Evolutionary conservation across 2,113 vertebrate species (phyloP), one percentile per base, ranked within the genome.

Genomic region (Micronycteris hirsuta): DNA sequence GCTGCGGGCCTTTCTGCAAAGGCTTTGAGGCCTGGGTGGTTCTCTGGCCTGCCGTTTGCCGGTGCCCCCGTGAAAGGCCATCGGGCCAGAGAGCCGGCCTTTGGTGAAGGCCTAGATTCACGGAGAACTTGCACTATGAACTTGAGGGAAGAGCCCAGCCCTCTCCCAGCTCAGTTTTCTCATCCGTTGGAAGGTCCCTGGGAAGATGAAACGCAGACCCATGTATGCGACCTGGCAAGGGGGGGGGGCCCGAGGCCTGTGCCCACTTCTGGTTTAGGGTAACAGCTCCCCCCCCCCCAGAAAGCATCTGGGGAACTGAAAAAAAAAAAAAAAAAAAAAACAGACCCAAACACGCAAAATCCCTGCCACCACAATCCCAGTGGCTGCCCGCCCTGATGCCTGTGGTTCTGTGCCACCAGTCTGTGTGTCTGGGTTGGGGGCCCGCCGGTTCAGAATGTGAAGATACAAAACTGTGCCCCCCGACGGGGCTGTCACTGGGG

Each of bases 221-320:
- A 1, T 7, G 2, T 22, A 1, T 3, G 4, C 63, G 3, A 52
- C 31, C 3, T 4, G 24, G 26, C 1, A 0, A 1, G 33, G 0
- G 17, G 5, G 11, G 33, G 49, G 24, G 4, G 5, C 36, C 74
- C 26, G 65, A 85, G 36, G 10, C n/a, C 73, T 22, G 68, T 9
- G 33, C 9, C 8, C 28, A 1, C 38, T 63, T 71, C 43, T 47
- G 45, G 47, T 63, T 54, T 16, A 28, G 28, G 54, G 19, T 19
- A 14, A n/a, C 1, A 17, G 7, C 20, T 4, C 10, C 26, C 6
- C 9, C 3, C 3, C 7, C 20, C 6, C 9, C 7, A 5, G 2
- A 1, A 83, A 33, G 56, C 70, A 36, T 5, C 70, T 43, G 33
- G 20, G 33, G 71, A 91, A 83, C 36, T 2, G 31, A 58, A 61